Conservation (phyloP, 1,140 invertebrate species). For the Xylocopa sonorina region DNA sequence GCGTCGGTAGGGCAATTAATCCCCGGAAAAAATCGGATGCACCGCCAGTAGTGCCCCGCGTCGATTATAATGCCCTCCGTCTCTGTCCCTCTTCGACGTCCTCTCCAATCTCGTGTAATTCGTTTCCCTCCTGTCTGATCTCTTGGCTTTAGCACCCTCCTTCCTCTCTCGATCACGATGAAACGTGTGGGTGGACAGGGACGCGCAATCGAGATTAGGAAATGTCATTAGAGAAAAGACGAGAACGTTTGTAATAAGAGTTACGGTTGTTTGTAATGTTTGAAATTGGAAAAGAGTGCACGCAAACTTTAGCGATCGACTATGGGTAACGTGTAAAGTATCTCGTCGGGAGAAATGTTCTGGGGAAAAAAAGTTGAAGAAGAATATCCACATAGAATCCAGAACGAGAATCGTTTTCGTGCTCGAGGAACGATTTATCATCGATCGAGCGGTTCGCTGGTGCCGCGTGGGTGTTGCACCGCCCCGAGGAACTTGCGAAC, state of each 20-base stretch:
- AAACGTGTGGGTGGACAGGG: conserved; percentile 22
- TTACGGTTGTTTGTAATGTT: too few relatives aligned
- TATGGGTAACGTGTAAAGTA: too few relatives aligned
- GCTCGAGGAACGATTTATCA: conserved; percentile 30
- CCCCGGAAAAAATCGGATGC: conserved; percentile 53
- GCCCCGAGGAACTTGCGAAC: conserved; percentile 9
- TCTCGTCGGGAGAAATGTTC: not conserved
- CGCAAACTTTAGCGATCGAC: too few relatives aligned
- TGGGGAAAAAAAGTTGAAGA: not conserved
- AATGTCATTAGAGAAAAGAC: conserved; percentile 74
- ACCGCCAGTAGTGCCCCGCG: conserved; percentile 48
- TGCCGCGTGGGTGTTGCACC: conserved; percentile 35
- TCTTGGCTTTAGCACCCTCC: not conserved
- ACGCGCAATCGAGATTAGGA: conserved; percentile 75
- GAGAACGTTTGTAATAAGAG: too few relatives aligned
- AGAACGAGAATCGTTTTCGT: conserved; percentile 4
- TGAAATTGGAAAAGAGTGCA: not conserved
- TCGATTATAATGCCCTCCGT: conserved; percentile 57
- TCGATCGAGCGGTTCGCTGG: conserved; percentile 8
- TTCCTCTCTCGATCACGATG: not conserved
- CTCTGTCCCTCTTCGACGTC: conserved; percentile 19
- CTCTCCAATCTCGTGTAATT: not conserved
- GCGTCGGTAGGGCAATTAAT: conserved; percentile 73
- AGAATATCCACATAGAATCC: conserved; percentile 4
- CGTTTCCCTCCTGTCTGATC: not conserved